Evolutionary conservation across 35 echinoderm and acorn worm species (phyloP).

Genomic region (Apostichopus parvimensis): DNA sequence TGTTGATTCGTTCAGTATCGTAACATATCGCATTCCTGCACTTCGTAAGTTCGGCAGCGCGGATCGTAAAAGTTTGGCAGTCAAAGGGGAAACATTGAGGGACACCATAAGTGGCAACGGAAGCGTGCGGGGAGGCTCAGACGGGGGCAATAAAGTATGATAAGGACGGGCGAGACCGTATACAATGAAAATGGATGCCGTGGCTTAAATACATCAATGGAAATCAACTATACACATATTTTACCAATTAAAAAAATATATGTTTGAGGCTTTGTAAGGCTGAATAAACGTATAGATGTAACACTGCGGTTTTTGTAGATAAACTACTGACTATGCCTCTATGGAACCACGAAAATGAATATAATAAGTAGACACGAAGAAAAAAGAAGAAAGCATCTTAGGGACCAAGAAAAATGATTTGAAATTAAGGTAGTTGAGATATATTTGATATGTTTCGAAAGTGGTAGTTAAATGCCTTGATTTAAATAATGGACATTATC

Average conservation of each 20-base stretch:
- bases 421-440: background rate
- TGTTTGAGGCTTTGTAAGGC: background rate
- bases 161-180: background rate
- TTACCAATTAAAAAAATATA: background rate
- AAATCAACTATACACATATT: background rate
- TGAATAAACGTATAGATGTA: background rate
- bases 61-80: background rate
- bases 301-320: background rate
- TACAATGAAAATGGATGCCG: background rate
- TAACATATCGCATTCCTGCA: slow-evolving; percentile 31
- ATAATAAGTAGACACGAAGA: background rate
- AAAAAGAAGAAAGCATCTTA: background rate
- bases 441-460: background rate
- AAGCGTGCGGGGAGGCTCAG: slow-evolving; percentile 2
- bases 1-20: slow-evolving; percentile 39
- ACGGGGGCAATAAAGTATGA: slow-evolving; percentile 41
- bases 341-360: no score
- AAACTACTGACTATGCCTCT: no score
- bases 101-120: slow-evolving; percentile 42
- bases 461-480: background rate
- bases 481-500: background rate
- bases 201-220: background rate
- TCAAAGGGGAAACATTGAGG: background rate
- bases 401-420: background rate
- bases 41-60: slow-evolving; percentile 10